Evolutionary conservation across 2,888 invertebrate species (phyloP), one percentile per base, ranked within the genome.

Genomic region (Herminia tarsipennalis): DNA sequence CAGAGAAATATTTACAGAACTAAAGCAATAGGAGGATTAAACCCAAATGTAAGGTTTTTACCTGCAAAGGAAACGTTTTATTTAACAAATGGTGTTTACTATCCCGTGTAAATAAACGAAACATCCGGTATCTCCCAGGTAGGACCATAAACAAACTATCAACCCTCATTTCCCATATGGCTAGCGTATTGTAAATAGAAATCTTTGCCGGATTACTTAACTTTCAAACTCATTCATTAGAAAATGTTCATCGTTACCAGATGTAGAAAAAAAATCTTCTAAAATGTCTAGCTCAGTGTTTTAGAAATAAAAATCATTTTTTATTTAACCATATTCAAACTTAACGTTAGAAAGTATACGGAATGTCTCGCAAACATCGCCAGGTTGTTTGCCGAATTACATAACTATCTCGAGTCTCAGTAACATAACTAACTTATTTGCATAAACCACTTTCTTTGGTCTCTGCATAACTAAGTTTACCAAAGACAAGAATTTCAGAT

Each of bases 71-170:
- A n/a, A 9, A 21, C 24, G 1, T 33, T 27, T 38, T 12, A 34
- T 39, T 29, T 22, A 20, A 36, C 17, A 36, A 29, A 27, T 17
- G 24, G 24, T 9, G 43, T 35, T 48, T 38, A 55, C 36, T 43
- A 27, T 45, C 30, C 30, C 34, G 51, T 48, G 52, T 42, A 52
- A 39, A 61, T 65, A 69, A 69, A 73, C 66, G 64, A 66, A 65
- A 58, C 74, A 74, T 81, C 82, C 81, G 78, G 75, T 43, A 64
- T 53, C 63, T 32, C 18, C 32, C 76, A 79, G 80, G 80, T 80
- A 81, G 62, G 43, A 53, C 59, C 67, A 70, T 65, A 76, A 73
- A 75, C 66, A 67, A 60, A 63, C 42, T 45, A 37, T 45, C 44
- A 54, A 46, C 47, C 59, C 60, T 45, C 39, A 28, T 20, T 42